These are phyloP conservation scores for Cheilosia vernalis DNA, from an alignment of 2,888 invertebrate genomes.

Conservation along the genomic window DNA sequence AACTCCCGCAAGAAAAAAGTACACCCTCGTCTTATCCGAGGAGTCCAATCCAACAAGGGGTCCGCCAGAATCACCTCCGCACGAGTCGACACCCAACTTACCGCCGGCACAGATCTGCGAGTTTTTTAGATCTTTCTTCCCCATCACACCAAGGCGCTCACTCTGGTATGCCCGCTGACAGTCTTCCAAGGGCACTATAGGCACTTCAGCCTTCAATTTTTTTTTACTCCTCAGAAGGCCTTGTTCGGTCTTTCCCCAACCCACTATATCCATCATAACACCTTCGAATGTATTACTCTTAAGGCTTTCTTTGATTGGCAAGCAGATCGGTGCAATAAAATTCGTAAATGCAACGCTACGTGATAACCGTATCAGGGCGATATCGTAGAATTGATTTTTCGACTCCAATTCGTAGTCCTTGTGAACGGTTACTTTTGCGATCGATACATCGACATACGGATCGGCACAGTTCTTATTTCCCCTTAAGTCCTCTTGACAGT, in stretches of 20 bases:
- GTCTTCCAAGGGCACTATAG: conserved; percentile 82
- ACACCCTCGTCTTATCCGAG: conserved; percentile 78
- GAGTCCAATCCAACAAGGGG: conserved; percentile 84
- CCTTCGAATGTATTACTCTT: conserved; percentile 81
- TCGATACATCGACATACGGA: conserved; percentile 85
- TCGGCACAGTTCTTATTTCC: conserved; percentile 85
- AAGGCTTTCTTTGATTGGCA: conserved; percentile 83
- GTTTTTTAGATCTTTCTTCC: not conserved
- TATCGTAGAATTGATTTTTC: conserved; percentile 87
- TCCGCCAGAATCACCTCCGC: conserved; percentile 87
- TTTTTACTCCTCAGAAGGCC: conserved; percentile 83
- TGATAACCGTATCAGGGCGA: conserved; percentile 88
- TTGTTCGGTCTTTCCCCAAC: conserved; percentile 87
- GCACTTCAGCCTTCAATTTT: conserved; percentile 85
- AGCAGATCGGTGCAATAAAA: conserved; percentile 86
- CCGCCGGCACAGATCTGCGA: conserved; percentile 87
- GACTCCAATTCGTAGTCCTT: conserved; percentile 86
- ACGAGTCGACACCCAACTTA: conserved; percentile 84
- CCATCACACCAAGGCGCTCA: conserved; percentile 80
- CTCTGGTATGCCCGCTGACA: conserved; percentile 85
- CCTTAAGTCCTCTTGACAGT: conserved; percentile 78
- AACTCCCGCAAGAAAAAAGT: conserved; percentile 85
- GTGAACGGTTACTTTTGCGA: conserved; percentile 87
- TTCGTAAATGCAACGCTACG: conserved; percentile 84
- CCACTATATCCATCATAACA: conserved; percentile 84